These are phyloP conservation scores for Styela plicata DNA, from an alignment of 23 tunicate genomes.

Conservation along the genomic window DNA sequence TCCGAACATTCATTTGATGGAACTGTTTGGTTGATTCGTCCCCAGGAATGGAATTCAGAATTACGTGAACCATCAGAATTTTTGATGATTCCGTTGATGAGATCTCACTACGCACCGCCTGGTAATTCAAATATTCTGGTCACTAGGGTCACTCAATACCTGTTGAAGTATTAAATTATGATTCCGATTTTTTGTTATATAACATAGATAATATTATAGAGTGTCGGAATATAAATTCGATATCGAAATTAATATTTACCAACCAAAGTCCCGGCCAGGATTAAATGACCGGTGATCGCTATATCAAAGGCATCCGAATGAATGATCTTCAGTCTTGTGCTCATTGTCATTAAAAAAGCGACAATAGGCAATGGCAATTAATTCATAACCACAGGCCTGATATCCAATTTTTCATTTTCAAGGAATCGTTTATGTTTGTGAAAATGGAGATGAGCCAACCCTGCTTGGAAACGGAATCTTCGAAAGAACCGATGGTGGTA, in stretches of 20 bases:
- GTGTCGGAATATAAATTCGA: too few species aligned
- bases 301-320: background rate
- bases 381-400: too few species aligned
- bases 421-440: constrained; percentile 67
- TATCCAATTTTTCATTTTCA: constrained; percentile 4
- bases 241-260: too few species aligned
- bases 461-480: constrained; percentile 66
- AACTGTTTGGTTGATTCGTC: constrained; percentile 56
- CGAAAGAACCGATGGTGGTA: constrained; percentile 30
- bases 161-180: too few species aligned
- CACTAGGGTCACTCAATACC: too few species aligned
- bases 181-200: too few species aligned
- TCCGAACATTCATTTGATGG: constrained; percentile 69
- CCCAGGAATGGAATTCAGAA: constrained; percentile 63
- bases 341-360: background rate
- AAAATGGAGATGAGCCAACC: constrained; percentile 49
- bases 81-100: constrained; percentile 77
- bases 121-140: constrained; percentile 48
- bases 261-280: too few species aligned
- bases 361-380: too few species aligned
- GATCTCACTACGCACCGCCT: constrained; percentile 41
- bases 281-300: too few species aligned
- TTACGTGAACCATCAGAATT: constrained; percentile 66
- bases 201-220: too few species aligned
- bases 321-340: background rate